Percentiles rank a stretch among this genome's conserved stretches.
Evolutionary conservation across 2,888 invertebrate genomes (phyloP).

Genomic region (Vanessa cardui): DNA sequence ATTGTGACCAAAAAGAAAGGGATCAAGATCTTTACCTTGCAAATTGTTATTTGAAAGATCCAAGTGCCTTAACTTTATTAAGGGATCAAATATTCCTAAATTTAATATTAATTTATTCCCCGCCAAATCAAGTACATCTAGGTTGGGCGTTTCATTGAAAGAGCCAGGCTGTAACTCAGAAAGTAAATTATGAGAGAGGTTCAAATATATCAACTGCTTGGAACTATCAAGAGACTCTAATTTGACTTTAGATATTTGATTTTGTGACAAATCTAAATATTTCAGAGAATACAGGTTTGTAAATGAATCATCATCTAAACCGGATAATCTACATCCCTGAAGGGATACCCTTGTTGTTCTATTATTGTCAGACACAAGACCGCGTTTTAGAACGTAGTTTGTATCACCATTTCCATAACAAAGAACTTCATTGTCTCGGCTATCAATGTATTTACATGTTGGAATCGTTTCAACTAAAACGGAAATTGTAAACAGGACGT

Average conservation of each 20-base stretch:
- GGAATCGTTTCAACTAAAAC: conserved; percentile 36
- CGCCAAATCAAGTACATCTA: conserved; percentile 57
- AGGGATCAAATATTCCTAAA: conserved; percentile 54
- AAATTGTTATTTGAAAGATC: conserved; percentile 58
- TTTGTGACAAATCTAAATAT: conserved; percentile 58
- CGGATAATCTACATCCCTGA: conserved; percentile 49
- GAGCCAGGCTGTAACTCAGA: conserved; percentile 54
- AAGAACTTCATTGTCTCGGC: conserved; percentile 35
- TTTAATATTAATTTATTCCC: conserved; percentile 53
- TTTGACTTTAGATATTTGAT: conserved; percentile 53
- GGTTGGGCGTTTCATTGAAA: conserved; percentile 55
- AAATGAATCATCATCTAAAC: conserved; percentile 55
- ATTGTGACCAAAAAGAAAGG: conserved; percentile 52
- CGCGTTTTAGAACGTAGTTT: conserved; percentile 49
- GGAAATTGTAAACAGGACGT: background rate
- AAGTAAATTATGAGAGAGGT: conserved; percentile 57
- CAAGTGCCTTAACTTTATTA: conserved; percentile 52
- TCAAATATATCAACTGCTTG: conserved; percentile 49
- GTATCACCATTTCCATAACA: conserved; percentile 44
- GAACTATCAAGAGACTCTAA: conserved; percentile 57
- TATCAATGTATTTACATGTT: conserved; percentile 40
- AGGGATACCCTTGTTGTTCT: conserved; percentile 48
- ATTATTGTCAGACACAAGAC: conserved; percentile 52
- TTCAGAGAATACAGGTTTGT: conserved; percentile 49
- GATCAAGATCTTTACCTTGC: conserved; percentile 50